Conservation (phyloP, 2,888 invertebrate genomes). For the Alcis repandata region DNA sequence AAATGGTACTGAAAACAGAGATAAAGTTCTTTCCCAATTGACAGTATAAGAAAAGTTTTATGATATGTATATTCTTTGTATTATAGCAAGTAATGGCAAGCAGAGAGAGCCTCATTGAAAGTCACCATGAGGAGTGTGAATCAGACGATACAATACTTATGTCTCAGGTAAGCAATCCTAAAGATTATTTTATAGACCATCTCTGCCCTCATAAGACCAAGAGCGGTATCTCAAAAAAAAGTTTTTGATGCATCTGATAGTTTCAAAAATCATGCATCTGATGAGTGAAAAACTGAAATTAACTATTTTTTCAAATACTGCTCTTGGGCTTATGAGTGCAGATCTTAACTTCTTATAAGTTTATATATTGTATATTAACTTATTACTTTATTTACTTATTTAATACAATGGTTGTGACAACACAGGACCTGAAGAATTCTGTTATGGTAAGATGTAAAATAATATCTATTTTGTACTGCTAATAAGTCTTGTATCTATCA, state of each 20-base stretch:
- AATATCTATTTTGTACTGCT: neutral
- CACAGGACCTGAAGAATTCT: conserved; percentile 32
- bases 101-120: conserved; percentile 92
- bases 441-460: conserved; percentile 28
- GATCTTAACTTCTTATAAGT: too few relatives aligned
- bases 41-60: too few relatives aligned
- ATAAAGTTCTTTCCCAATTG: too few relatives aligned
- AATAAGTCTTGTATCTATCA: neutral
- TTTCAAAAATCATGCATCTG: too few relatives aligned
- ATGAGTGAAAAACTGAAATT: too few relatives aligned
- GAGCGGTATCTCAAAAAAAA: too few relatives aligned
- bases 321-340: too few relatives aligned
- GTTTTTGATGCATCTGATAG: too few relatives aligned
- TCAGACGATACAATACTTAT: conserved; percentile 92
- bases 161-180: conserved; percentile 88
- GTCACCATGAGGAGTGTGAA: conserved; percentile 90
- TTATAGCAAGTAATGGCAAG: conserved; percentile 92
- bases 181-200: neutral
- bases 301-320: too few relatives aligned
- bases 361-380: neutral
- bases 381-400: neutral
- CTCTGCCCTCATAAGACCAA: too few relatives aligned
- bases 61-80: neutral
- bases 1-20: too few relatives aligned
- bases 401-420: neutral